These are phyloP conservation scores for Cheilosia impressa DNA, from an alignment of 2,888 invertebrate genomes.

Conservation along the genomic window DNA sequence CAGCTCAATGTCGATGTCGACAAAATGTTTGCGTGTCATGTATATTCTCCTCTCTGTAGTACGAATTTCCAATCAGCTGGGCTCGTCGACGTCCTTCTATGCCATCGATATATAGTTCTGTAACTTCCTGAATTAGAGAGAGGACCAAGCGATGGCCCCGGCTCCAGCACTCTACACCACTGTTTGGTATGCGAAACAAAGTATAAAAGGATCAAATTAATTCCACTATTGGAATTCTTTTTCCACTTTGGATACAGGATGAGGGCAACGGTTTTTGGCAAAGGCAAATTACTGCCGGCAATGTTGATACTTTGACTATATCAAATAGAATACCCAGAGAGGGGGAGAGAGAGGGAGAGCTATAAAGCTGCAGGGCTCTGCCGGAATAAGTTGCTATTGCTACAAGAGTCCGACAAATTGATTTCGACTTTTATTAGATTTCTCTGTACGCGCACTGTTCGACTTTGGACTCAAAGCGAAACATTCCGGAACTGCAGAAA, in stretches of 20 bases:
- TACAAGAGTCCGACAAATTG: constrained; percentile 71
- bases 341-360: constrained; percentile 7
- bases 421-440: constrained; percentile 74
- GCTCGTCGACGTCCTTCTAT: constrained; percentile 10
- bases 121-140: constrained; percentile 58
- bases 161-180: constrained; percentile 5
- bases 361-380: constrained; percentile 65
- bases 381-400: constrained; percentile 66
- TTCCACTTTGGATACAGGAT: constrained; percentile 56
- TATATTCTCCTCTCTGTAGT: constrained; percentile 49
- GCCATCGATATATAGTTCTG: constrained; percentile 30
- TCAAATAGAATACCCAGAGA: not conserved
- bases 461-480: constrained; percentile 17
- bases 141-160: constrained; percentile 2
- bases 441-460: constrained; percentile 41
- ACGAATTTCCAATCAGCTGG: constrained; percentile 62
- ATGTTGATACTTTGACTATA: constrained; percentile 67
- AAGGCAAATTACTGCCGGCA: constrained; percentile 70
- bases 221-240: constrained; percentile 74
- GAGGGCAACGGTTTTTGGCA: constrained; percentile 56
- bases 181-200: constrained; percentile 74
- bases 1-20: constrained; percentile 4
- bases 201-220: constrained; percentile 74
- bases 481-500: constrained; percentile 56
- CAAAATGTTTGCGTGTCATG: constrained; percentile 65